Percentiles rank a stretch among this genome's conserved stretches.
phyloP scores from a whole-genome alignment of 2,888 invertebrate genomes.

The Glyphotaelius pellucidus region DNA sequence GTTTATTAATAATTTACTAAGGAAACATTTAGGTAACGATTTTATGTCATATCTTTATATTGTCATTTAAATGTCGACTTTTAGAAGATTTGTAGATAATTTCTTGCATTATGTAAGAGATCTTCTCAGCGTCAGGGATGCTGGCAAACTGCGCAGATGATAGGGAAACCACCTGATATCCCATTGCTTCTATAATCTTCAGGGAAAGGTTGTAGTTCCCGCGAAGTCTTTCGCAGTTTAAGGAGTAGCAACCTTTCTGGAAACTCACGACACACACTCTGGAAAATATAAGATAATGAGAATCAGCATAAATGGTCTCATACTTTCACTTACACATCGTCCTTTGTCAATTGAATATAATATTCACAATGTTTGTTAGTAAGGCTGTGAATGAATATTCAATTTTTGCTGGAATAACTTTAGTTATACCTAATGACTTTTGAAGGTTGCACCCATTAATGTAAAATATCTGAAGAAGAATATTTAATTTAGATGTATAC shows the following conservation, averaged over 20 bases:
- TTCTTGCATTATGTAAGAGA: conserved; percentile 81
- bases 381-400: too few species aligned
- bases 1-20: not conserved
- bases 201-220: conserved; percentile 76
- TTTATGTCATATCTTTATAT: conserved; percentile 6
- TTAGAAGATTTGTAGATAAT: conserved; percentile 51
- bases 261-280: conserved; percentile 79
- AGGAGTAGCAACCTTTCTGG: conserved; percentile 76
- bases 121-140: conserved; percentile 78
- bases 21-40: not conserved
- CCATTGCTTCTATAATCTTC: conserved; percentile 78
- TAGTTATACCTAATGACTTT: too few species aligned
- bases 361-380: too few species aligned
- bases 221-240: conserved; percentile 78
- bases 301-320: not conserved
- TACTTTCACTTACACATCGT: too few species aligned
- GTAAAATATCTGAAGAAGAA: too few species aligned
- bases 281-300: conserved; percentile 67
- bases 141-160: conserved; percentile 76
- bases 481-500: too few species aligned
- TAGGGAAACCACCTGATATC: conserved; percentile 78
- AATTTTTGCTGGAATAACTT: too few species aligned
- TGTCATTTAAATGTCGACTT: not conserved
- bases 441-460: too few species aligned
- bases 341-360: too few species aligned